Percentiles rank a stretch among this genome's conserved stretches.
Evolutionary conservation across 1,140 invertebrate genomes (phyloP).

Genomic region (Polypedilum pembai): DNA sequence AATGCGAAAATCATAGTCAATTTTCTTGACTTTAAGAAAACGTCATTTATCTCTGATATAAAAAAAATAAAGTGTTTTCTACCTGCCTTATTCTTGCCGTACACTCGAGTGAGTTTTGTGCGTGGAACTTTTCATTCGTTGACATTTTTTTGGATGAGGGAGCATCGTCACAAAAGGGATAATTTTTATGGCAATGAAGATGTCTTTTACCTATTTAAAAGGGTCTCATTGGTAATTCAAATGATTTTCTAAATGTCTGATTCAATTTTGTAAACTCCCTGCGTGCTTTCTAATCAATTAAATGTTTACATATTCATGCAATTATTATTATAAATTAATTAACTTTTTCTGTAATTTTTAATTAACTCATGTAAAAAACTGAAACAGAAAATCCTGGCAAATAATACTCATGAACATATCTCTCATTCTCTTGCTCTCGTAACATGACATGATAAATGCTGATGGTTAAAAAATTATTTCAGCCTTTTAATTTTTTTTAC

Average conservation of each 20-base stretch:
- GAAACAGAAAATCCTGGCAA: not conserved
- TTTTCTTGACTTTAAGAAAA: not conserved
- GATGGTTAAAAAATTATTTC: no score
- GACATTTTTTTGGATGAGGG: constrained; percentile 17
- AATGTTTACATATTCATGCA: no score
- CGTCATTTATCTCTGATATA: not conserved
- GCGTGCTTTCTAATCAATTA: no score
- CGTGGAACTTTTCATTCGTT: not conserved
- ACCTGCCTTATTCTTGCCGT: not conserved
- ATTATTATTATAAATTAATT: no score
- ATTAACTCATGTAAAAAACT: not conserved
- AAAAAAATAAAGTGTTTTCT: not conserved
- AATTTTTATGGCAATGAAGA: constrained; percentile 12
- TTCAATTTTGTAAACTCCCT: no score
- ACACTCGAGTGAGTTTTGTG: no score
- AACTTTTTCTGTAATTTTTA: no score
- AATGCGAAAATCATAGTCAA: not conserved
- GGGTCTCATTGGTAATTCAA: no score
- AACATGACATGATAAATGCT: no score
- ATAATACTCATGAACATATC: not conserved
- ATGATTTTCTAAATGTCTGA: no score
- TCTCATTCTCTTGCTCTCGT: no score
- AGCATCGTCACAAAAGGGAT: not conserved
- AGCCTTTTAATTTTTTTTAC: no score
- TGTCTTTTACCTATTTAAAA: not conserved